phyloP scores from a whole-genome alignment of 2,113 vertebrate genomes.

The Hassar affinis region DNA sequence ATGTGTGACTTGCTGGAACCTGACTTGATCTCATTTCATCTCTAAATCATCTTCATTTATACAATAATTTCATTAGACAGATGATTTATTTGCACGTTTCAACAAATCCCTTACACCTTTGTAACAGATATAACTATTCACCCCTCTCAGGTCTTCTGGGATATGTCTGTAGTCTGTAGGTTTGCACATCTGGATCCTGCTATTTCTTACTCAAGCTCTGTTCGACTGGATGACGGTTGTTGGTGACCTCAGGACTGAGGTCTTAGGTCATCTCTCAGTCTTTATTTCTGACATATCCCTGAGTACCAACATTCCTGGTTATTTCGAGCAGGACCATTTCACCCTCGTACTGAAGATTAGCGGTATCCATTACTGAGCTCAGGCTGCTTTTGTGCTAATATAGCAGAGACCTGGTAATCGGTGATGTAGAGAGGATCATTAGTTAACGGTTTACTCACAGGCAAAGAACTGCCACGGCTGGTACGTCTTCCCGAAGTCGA shows the following conservation, averaged over 20 bases:
- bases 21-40: neutral
- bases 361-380: neutral
- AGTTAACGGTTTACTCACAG: constrained; percentile 79
- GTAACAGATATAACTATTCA: neutral
- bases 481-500: constrained; percentile 87
- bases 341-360: neutral
- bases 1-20: neutral
- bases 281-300: neutral
- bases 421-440: neutral
- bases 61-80: neutral
- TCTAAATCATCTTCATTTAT: too few relatives aligned
- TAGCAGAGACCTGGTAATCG: neutral
- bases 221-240: neutral
- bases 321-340: neutral
- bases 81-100: neutral
- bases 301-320: neutral
- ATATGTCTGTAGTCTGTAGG: neutral
- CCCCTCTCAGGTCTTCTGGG: neutral
- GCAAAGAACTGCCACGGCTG: constrained; percentile 96
- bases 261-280: neutral
- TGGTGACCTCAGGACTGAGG: neutral
- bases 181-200: constrained; percentile 7
- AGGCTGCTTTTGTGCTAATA: too few relatives aligned
- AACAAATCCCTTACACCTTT: neutral
- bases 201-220: neutral